A percentile compares a stretch with the other conserved stretches of the same genome.
These are phyloP conservation scores for Myotis daubentonii DNA, from an alignment of 2,797 vertebrate genomes.

Conservation along the genomic window DNA sequence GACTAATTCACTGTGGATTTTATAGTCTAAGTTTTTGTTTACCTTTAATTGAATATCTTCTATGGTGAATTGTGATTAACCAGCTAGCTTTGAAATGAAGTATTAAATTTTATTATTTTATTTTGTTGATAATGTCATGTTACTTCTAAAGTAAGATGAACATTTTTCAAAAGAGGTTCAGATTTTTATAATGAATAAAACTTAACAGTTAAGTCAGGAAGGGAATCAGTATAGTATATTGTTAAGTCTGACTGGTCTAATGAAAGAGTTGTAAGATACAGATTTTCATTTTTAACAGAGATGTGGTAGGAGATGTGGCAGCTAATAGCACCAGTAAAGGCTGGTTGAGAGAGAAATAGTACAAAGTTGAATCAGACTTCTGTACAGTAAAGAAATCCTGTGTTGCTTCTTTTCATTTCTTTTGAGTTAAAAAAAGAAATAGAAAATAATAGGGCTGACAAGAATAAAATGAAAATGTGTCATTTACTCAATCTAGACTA, in stretches of 20 bases:
- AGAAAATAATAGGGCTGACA: not conserved
- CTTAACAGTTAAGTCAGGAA: not conserved
- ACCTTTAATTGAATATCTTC: not conserved
- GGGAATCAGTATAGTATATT: not conserved
- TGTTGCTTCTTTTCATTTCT: not conserved
- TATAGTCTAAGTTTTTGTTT: conserved; percentile 21
- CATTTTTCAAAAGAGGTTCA: conserved; percentile 6
- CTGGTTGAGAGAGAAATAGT: not conserved
- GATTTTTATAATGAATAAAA: conserved; percentile 42
- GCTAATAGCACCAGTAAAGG: not conserved
- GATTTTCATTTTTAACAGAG: conserved; percentile 31
- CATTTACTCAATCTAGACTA: not conserved
- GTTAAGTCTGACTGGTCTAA: not conserved
- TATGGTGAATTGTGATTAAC: conserved; percentile 15
- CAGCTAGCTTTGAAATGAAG: conserved; percentile 13
- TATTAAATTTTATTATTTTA: not conserved
- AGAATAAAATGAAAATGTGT: not conserved
- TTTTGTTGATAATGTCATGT: conserved; percentile 8
- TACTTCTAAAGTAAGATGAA: not conserved
- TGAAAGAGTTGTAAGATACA: not conserved
- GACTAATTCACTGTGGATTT: conserved; percentile 32
- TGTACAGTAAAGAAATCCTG: not conserved
- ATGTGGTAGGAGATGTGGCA: not conserved
- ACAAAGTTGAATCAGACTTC: not conserved
- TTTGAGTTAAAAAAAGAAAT: not conserved